Conservation (phyloP, 2,797 vertebrate genomes). For the Meda fulgida region DNA sequence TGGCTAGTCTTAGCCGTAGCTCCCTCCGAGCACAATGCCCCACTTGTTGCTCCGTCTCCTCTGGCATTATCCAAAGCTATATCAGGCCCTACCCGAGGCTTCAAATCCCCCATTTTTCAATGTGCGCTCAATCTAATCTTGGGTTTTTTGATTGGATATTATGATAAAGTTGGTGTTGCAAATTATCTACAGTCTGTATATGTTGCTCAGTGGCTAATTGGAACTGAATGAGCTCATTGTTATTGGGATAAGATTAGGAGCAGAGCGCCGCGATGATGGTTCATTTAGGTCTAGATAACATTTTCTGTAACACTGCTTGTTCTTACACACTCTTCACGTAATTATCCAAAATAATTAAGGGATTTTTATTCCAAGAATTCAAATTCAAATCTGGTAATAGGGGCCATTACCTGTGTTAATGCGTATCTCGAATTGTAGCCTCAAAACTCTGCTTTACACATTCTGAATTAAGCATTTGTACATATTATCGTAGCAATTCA, state of each 20-base stretch:
- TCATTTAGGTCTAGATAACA: conserved; percentile 22
- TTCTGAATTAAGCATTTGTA: conserved; percentile 37
- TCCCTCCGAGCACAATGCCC: conserved; percentile 53
- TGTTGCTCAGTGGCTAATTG: conserved; percentile 43
- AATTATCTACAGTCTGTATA: conserved; percentile 23
- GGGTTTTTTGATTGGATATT: conserved; percentile 42
- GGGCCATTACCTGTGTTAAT: conserved; percentile 28
- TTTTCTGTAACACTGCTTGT: conserved; percentile 19
- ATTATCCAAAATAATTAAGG: conserved; percentile 2
- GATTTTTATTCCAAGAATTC: conserved; percentile 2
- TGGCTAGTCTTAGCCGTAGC: conserved; percentile 50
- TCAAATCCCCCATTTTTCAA: conserved; percentile 50
- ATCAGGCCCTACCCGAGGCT: conserved; percentile 36
- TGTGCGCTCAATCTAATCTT: conserved; percentile 40
- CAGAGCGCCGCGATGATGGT: not conserved
- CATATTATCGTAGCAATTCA: conserved; percentile 14
- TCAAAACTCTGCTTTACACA: conserved; percentile 19
- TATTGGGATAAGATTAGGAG: not conserved
- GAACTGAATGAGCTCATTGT: conserved; percentile 33
- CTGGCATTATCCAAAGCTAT: conserved; percentile 50
- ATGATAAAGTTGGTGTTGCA: conserved; percentile 41
- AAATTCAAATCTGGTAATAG: conserved; percentile 23
- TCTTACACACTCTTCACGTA: conserved; percentile 16
- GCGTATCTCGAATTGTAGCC: conserved; percentile 8
- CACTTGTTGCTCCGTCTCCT: conserved; percentile 54